A percentile compares a stretch with the other conserved stretches of the same genome.
Conservation (phyloP, 2,113 vertebrate genomes). For the rat (Rattus norvegicus) region DNA sequence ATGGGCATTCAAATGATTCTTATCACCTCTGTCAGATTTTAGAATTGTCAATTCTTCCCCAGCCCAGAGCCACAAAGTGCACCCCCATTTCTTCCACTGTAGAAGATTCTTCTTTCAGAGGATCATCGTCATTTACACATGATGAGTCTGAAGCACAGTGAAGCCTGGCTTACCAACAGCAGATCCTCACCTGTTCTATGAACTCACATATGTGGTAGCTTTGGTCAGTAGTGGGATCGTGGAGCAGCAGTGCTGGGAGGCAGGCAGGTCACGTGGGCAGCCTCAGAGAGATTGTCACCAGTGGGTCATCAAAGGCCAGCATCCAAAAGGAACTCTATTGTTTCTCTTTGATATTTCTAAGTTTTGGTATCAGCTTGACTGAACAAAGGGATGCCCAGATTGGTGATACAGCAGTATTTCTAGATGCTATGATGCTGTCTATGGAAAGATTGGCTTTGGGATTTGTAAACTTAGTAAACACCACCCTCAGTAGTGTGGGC, state of each 20-base stretch:
- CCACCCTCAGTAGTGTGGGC: background rate
- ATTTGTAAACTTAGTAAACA: background rate
- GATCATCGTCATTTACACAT: background rate
- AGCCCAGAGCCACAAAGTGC: background rate
- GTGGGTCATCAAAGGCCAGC: fast-evolving
- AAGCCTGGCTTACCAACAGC: background rate
- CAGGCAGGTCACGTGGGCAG: background rate
- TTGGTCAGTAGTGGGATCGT: too few species aligned
- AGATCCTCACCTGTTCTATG: background rate
- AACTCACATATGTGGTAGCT: background rate
- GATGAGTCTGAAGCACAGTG: background rate
- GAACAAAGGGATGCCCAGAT: background rate
- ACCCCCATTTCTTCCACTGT: background rate
- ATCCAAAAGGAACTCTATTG: fast-evolving
- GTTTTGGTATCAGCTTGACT: background rate
- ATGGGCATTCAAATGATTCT: background rate
- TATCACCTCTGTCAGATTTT: background rate
- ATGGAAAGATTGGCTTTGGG: background rate
- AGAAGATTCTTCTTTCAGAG: background rate
- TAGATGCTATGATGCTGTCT: background rate
- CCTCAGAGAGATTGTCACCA: fast-evolving
- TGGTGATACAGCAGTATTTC: background rate
- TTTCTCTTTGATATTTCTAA: background rate
- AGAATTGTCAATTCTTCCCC: background rate
- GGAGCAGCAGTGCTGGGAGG: background rate